Percentiles rank a stretch among this genome's conserved stretches.
Conservation (phyloP, 2,888 invertebrate species). For the Germaria angustata region DNA sequence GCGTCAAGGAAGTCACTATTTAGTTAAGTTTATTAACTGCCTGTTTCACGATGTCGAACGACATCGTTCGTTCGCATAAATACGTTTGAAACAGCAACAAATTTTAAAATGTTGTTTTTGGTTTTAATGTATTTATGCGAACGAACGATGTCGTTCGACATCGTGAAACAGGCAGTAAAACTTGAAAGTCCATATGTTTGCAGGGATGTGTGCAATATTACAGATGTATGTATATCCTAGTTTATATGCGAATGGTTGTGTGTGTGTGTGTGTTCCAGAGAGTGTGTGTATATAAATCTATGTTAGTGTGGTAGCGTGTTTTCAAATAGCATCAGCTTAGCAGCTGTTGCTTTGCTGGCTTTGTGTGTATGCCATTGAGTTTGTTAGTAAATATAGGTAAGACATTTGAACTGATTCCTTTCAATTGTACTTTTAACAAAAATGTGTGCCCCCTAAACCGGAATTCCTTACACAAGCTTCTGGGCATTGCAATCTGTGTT, state of each 20-base stretch:
- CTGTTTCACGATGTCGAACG: too few relatives aligned
- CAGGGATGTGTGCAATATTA: constrained; percentile 17
- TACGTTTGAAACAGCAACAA: too few relatives aligned
- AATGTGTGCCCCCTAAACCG: constrained; percentile 40
- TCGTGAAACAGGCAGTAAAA: too few relatives aligned
- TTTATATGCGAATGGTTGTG: background rate
- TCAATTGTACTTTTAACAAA: constrained; percentile 16
- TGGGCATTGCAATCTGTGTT: constrained; percentile 48
- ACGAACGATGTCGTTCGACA: too few relatives aligned
- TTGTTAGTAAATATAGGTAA: constrained; percentile 31
- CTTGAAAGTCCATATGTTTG: too few relatives aligned
- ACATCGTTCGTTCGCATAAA: too few relatives aligned
- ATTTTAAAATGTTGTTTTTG: too few relatives aligned
- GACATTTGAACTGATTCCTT: constrained; percentile 22
- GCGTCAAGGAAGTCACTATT: too few relatives aligned
- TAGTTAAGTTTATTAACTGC: too few relatives aligned
- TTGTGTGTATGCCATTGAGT: background rate
- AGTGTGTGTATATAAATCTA: constrained; percentile 1
- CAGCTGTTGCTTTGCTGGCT: constrained; percentile 57
- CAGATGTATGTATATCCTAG: constrained; percentile 39
- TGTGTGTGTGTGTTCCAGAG: background rate
- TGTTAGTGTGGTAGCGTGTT: constrained; percentile 33
- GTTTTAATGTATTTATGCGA: too few relatives aligned
- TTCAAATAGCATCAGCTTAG: constrained; percentile 31
- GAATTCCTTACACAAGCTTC: constrained; percentile 58